phyloP scores from a whole-genome alignment of 2,888 invertebrate genomes.

The Anthophora plumipes region DNA sequence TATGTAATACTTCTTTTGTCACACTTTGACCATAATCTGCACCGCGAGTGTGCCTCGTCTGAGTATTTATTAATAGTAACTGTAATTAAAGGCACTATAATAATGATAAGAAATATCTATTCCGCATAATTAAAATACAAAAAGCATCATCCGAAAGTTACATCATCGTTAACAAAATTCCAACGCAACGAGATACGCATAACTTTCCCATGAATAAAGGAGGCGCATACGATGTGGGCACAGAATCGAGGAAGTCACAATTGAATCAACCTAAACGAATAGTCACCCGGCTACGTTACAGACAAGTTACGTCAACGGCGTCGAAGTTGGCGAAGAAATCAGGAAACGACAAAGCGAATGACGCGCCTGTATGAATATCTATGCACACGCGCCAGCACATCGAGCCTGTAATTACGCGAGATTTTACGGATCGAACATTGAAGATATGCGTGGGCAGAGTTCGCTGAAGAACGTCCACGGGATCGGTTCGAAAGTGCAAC shows the following conservation, averaged over 20 bases:
- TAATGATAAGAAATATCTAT: too few relatives aligned
- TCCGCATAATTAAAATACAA: background rate
- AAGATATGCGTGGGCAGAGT: constrained; percentile 62
- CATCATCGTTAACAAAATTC: background rate
- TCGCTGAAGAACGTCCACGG: constrained; percentile 37
- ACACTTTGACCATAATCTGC: too few relatives aligned
- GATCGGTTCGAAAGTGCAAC: constrained; percentile 73
- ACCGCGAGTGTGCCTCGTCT: too few relatives aligned
- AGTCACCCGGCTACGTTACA: constrained; percentile 1
- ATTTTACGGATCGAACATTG: constrained; percentile 63
- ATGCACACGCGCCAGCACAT: constrained; percentile 24
- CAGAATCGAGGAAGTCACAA: constrained; percentile 31
- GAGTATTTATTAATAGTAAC: too few relatives aligned
- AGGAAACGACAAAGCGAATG: constrained; percentile 39
- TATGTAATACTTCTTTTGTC: too few relatives aligned
- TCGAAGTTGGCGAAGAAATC: constrained; percentile 36
- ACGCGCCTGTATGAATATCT: constrained; percentile 36
- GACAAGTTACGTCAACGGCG: constrained; percentile 35
- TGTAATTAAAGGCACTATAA: too few relatives aligned
- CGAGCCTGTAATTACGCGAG: constrained; percentile 52
- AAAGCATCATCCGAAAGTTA: background rate
- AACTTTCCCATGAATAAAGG: constrained; percentile 5
- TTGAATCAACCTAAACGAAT: constrained; percentile 5
- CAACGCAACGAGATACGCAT: background rate
- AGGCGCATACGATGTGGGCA: constrained; percentile 21